Evolutionary conservation across 2,113 vertebrate genomes (phyloP).

Genomic region (Struthio camelus): DNA sequence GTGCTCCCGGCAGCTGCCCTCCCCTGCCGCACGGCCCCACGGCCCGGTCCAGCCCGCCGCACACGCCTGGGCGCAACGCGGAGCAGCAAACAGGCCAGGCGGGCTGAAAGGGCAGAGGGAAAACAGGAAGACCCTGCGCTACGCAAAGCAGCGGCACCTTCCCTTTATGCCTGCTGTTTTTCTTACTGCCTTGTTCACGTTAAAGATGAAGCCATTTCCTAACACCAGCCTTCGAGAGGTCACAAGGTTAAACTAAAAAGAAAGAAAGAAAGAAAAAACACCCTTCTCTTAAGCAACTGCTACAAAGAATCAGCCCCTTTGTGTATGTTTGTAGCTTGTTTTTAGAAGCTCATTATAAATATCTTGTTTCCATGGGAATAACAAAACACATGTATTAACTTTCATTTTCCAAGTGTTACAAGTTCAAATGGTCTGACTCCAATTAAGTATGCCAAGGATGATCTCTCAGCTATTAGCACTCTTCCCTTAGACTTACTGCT

Average conservation of each 20-base stretch:
- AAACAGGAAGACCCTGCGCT: too few relatives aligned
- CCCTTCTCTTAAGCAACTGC: neutral
- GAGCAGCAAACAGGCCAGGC: neutral
- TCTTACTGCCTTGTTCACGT: neutral
- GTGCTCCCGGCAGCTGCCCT: neutral
- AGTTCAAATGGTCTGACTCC: constrained; percentile 40
- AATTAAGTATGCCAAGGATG: neutral
- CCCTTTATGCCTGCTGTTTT: neutral
- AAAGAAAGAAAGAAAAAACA: neutral
- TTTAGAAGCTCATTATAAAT: constrained; percentile 34
- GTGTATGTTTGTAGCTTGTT: constrained; percentile 3
- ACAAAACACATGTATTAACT: constrained; percentile 34
- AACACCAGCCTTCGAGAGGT: neutral
- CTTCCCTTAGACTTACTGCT: neutral
- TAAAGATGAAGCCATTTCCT: neutral
- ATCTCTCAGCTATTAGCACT: neutral
- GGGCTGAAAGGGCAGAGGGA: neutral
- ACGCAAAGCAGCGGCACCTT: neutral
- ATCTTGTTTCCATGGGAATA: constrained; percentile 21
- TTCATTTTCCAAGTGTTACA: constrained; percentile 29
- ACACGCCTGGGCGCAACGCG: too few relatives aligned
- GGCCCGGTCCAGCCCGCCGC: too few relatives aligned
- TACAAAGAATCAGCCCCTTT: neutral
- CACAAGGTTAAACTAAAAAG: neutral
- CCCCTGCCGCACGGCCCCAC: too few relatives aligned